phyloP scores from a whole-genome alignment of 2,888 invertebrate species.

The Acanthacorydalis orientalis region DNA sequence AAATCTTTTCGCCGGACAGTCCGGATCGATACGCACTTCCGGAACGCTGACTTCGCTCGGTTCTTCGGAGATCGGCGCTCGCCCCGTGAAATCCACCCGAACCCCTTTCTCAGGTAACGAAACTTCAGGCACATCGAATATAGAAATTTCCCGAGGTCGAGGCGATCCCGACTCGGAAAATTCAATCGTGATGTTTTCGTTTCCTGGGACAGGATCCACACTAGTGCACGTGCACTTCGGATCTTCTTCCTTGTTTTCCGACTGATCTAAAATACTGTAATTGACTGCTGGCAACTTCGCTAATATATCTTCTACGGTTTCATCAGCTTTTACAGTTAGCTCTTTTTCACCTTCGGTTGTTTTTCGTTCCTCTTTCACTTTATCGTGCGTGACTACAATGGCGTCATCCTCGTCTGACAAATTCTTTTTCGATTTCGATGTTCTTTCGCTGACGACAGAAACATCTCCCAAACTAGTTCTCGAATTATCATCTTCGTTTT shows the following conservation, averaged over 20 bases:
- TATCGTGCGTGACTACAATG: constrained; percentile 10
- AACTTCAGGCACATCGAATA: constrained; percentile 6
- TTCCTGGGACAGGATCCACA: constrained; percentile 16
- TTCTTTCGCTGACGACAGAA: constrained; percentile 1
- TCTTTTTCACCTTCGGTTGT: constrained; percentile 7
- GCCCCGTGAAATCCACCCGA: background rate
- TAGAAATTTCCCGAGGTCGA: constrained; percentile 1
- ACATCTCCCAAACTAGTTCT: constrained; percentile 1
- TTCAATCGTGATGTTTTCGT: constrained; percentile 5
- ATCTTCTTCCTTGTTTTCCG: constrained; percentile 13
- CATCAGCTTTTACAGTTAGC: constrained; percentile 11
- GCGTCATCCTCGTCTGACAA: constrained; percentile 14
- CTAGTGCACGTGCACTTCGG: constrained; percentile 21
- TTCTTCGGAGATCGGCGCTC: constrained; percentile 13
- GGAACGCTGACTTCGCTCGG: background rate
- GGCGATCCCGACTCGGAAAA: background rate
- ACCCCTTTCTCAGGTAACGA: background rate
- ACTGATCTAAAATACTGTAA: constrained; percentile 16
- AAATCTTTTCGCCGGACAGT: constrained; percentile 32
- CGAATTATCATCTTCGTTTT: constrained; percentile 8
- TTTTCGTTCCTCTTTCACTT: constrained; percentile 13
- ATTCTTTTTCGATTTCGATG: constrained; percentile 11
- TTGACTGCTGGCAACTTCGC: constrained; percentile 50
- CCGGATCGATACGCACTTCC: constrained; percentile 15
- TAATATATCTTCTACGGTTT: constrained; percentile 41